Evolutionary conservation across 2,797 vertebrate genomes (phyloP).

Genomic region (Alcedo atthis): DNA sequence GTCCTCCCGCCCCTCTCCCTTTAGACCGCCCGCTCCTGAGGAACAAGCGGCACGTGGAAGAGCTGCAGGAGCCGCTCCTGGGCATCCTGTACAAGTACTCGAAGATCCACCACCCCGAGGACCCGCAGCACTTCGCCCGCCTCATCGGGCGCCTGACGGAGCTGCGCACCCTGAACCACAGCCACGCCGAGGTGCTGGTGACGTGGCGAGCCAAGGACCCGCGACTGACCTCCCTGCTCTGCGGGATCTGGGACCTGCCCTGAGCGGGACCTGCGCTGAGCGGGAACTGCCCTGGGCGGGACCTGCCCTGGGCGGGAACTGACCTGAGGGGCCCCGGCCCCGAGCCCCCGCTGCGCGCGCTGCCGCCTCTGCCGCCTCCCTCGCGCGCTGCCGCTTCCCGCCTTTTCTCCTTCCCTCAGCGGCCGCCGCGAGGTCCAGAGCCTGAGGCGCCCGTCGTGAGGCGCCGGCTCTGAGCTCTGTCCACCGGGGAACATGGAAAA

Average conservation of each 20-base stretch:
- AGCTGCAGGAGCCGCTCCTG: constrained; percentile 80
- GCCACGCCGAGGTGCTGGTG: constrained; percentile 76
- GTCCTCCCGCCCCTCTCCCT: no score
- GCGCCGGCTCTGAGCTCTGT: rapidly evolving
- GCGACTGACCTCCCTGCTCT: constrained; percentile 56
- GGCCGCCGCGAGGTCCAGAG: rapidly evolving
- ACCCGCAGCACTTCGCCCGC: constrained; percentile 79
- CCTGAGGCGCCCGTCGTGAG: rapidly evolving
- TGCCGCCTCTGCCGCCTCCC: background rate
- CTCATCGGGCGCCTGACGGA: constrained; percentile 79
- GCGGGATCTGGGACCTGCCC: constrained; percentile 73
- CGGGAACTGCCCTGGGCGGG: background rate
- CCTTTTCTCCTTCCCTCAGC: background rate
- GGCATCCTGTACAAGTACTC: constrained; percentile 81
- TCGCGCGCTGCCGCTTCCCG: background rate
- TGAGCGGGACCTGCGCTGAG: background rate
- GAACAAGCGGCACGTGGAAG: constrained; percentile 79
- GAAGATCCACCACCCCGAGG: constrained; percentile 77
- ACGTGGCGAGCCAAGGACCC: constrained; percentile 69
- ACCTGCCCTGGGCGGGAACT: constrained; percentile 61
- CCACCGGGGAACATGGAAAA: constrained; percentile 68
- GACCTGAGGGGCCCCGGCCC: background rate
- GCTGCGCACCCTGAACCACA: constrained; percentile 79
- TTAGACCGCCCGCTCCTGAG: constrained; percentile 77
- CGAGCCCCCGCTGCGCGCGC: background rate